Evolutionary conservation across 2,113 vertebrate genomes (phyloP).

Genomic region (Melanerpes formicivorus): DNA sequence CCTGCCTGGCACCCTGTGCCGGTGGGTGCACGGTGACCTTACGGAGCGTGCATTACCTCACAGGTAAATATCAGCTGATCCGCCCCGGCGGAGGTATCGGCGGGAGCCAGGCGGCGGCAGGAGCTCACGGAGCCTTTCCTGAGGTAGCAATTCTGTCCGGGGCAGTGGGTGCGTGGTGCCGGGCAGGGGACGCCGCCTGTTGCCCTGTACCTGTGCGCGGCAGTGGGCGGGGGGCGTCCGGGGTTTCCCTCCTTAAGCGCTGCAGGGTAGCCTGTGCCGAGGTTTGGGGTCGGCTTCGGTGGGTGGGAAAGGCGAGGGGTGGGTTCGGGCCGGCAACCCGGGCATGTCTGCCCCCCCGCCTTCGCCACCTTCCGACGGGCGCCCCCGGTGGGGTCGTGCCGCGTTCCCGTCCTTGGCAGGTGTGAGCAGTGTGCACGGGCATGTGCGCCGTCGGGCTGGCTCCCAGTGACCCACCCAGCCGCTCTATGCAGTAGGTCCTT

Average conservation of each 20-base stretch:
- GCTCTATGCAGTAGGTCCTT: not conserved
- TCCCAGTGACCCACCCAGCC: not conserved
- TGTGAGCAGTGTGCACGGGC: not conserved
- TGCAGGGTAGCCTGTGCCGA: not conserved
- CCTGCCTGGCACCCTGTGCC: slow-evolving; percentile 40
- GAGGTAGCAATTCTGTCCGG: slow-evolving; percentile 1
- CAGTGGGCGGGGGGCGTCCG: not conserved
- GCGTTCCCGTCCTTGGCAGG: not conserved
- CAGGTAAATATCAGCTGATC: slow-evolving; percentile 66
- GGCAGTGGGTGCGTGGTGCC: not conserved
- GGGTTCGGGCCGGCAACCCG: not conserved
- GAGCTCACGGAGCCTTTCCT: not conserved
- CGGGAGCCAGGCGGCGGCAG: not conserved
- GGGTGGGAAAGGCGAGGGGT: too few relatives aligned
- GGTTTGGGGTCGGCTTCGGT: not conserved
- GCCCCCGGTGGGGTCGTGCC: not conserved
- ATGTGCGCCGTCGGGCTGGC: not conserved
- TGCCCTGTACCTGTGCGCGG: not conserved
- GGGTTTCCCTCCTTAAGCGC: not conserved
- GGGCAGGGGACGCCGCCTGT: slow-evolving; percentile 40
- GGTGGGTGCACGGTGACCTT: slow-evolving; percentile 72
- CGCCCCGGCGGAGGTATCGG: not conserved
- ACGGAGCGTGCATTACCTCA: slow-evolving; percentile 74
- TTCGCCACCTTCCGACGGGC: not conserved
- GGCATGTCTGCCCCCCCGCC: too few relatives aligned